Evolutionary conservation across 2,888 invertebrate species (phyloP), one percentile per base, ranked within the genome.

Genomic region (Graphium colonna): DNA sequence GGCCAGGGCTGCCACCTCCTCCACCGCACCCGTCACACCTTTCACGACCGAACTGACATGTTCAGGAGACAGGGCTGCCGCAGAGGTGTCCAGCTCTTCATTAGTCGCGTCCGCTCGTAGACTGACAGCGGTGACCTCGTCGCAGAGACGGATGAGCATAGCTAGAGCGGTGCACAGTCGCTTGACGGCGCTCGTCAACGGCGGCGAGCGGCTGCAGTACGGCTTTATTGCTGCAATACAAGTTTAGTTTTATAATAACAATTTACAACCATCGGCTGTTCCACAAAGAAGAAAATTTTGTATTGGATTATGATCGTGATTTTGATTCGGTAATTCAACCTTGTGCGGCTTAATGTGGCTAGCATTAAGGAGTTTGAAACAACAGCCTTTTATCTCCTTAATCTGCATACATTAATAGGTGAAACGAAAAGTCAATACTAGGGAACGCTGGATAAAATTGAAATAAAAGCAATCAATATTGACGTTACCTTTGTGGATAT

Each of bases 121-220:
- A 65, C 94, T 93, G 42, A 94, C 93, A 61, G 94, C 93, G 59
- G 97, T 91, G 47, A 96, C 95, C 79, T 97, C 96, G 79, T 98
- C 98, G 78, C 97, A 97, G 61, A 97, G 92, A n/a, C n/a, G 95
- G 66, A 98, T 94, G 63, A 98, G 91, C 84, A 95, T 94, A 2
- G 96, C 97, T 59, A 97, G 90, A 60, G 96, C 95, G 64, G 95
- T 93, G 73, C 97, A 97, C 53, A 98, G 94, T 72, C 95, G 94
- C 77, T 95, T 95, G 49, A 95, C 96, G 10, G 96, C 96, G 51
- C 95, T 94, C 69, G 92, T 92, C 64, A 96, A 83, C 42, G 91
- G 91, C 51, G 94, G 93, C 65, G 95, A 95, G 47, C 88, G 75
- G 55, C 77, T 70, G 71, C 88, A 88, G 69, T 88, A 90, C 15